Conservation (phyloP, 2,888 invertebrate species). For the Acronicta aceris region DNA sequence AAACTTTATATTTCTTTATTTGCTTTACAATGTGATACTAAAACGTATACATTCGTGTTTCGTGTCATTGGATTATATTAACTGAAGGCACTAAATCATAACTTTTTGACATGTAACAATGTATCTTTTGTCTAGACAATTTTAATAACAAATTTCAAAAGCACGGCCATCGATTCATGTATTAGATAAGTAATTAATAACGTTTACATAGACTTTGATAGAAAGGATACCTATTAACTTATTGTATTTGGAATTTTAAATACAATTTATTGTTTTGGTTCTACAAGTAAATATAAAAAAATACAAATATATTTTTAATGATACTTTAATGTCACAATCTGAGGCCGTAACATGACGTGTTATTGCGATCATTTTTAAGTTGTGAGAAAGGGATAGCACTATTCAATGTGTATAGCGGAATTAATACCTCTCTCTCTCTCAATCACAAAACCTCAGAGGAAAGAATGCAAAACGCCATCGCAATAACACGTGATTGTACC, state of each 20-base stretch:
- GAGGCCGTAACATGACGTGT: too few relatives aligned
- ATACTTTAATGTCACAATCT: too few relatives aligned
- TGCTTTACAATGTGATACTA: constrained; percentile 80
- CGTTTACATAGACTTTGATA: constrained; percentile 1
- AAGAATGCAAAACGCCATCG: too few relatives aligned
- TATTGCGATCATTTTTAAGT: too few relatives aligned
- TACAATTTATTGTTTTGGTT: not conserved
- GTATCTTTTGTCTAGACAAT: constrained; percentile 6
- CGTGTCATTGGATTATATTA: constrained; percentile 18
- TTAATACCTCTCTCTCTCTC: too few relatives aligned
- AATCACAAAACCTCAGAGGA: too few relatives aligned
- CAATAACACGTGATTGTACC: too few relatives aligned
- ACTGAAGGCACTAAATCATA: constrained; percentile 25
- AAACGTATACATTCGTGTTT: constrained; percentile 80
- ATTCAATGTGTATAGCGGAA: too few relatives aligned
- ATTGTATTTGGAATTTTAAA: not conserved
- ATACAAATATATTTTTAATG: too few relatives aligned
- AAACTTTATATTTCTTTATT: constrained; percentile 53
- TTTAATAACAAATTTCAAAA: constrained; percentile 4
- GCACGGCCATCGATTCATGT: not conserved
- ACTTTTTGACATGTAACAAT: constrained; percentile 20
- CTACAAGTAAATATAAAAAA: too few relatives aligned
- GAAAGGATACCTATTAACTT: not conserved
- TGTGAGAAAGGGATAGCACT: too few relatives aligned
- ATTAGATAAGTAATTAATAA: constrained; percentile 11